These are phyloP conservation scores for Micrastur ruficollis DNA, from an alignment of 2,797 vertebrate species.

Conservation along the genomic window DNA sequence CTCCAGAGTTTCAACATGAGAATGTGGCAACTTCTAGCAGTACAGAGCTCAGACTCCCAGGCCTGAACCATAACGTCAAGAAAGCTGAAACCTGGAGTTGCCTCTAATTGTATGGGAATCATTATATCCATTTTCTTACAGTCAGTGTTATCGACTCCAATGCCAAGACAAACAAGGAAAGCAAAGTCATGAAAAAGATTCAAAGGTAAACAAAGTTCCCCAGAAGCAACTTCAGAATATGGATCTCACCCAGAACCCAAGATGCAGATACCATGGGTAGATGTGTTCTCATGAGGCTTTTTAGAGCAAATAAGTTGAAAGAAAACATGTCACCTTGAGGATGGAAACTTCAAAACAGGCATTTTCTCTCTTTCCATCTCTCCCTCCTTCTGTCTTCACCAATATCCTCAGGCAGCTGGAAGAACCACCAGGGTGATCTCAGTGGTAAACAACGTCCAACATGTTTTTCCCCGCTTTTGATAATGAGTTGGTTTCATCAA, in stretches of 20 bases:
- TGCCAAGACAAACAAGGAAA: conserved; percentile 39
- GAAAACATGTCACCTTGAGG: conserved; percentile 72
- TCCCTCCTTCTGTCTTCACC: conserved; percentile 63
- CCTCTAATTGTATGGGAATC: not conserved
- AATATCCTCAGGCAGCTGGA: conserved; percentile 77
- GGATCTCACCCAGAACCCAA: not conserved
- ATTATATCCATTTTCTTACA: not conserved
- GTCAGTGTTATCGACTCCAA: not conserved
- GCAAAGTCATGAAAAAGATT: not conserved
- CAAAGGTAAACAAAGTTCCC: not conserved
- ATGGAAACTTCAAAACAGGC: conserved; percentile 71
- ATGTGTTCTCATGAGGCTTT: conserved; percentile 32
- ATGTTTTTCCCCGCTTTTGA: conserved; percentile 58
- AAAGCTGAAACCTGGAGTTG: not conserved
- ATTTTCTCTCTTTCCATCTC: conserved; percentile 48
- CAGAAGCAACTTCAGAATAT: not conserved
- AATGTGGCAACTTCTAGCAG: not conserved
- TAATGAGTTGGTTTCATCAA: conserved; percentile 69
- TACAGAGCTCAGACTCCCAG: not conserved
- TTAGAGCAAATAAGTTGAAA: conserved; percentile 47
- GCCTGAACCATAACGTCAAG: not conserved
- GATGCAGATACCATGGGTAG: not conserved
- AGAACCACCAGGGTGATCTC: conserved; percentile 73
- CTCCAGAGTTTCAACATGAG: conserved; percentile 17
- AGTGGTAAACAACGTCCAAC: conserved; percentile 70